phyloP scores from a whole-genome alignment of 1,140 invertebrate species.

The Euglossa dilemma region DNA sequence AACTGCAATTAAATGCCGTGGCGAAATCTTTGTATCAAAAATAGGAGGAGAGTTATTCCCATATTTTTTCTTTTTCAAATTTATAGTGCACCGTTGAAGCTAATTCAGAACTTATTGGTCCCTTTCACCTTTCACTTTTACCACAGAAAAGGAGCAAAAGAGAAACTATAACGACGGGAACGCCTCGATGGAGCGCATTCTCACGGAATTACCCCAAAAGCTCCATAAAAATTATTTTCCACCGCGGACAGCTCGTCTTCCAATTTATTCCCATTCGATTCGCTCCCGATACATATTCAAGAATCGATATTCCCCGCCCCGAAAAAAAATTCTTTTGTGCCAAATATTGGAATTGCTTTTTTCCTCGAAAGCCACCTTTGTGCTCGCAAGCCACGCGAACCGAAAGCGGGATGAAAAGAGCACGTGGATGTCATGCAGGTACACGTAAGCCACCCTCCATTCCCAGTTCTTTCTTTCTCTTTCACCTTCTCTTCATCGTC shows the following conservation, averaged over 20 bases:
- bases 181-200: neutral
- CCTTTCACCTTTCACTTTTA: no score
- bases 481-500: no score
- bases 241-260: neutral
- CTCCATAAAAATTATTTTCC: slow-evolving; percentile 26
- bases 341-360: slow-evolving; percentile 48
- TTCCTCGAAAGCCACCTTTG: slow-evolving; percentile 47
- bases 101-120: neutral
- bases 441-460: slow-evolving; percentile 22
- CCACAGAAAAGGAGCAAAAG: neutral
- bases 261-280: slow-evolving; percentile 46
- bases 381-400: slow-evolving; percentile 35
- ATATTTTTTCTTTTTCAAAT: neutral
- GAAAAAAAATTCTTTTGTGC: slow-evolving; percentile 48
- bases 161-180: neutral
- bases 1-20: no score
- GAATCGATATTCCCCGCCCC: slow-evolving; percentile 34
- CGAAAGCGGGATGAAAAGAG: slow-evolving; percentile 46
- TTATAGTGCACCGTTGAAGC: neutral
- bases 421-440: slow-evolving; percentile 43
- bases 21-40: no score
- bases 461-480: neutral
- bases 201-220: neutral
- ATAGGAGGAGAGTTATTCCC: neutral
- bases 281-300: slow-evolving; percentile 43